Base-by-base conservation (phyloP, 2,888 invertebrate genomes). In the Junonia oenone region DNA sequence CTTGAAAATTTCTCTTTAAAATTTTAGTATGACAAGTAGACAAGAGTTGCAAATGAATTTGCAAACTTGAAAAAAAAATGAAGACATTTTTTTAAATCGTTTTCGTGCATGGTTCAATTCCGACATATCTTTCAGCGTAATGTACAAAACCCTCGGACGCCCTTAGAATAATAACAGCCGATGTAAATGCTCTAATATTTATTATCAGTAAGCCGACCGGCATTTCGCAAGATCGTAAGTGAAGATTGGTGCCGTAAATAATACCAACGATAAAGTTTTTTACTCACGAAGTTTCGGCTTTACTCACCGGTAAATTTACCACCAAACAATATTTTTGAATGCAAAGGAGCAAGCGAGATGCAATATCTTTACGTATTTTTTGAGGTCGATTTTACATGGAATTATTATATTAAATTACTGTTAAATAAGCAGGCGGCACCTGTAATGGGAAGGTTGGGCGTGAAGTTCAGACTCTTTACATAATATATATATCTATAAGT, bases 131-230 rank as follows among this genome's bases (percentile, higher is more conserved):
- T 11, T 38, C 11, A 38, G 38, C 8, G 38, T 9, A 19, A 19
- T 38, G 38, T 38, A 17, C 19, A 17, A 38, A 11, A 38, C 11
- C 38, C 38, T 19, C 19, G 38, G 38, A 38, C 17, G 11, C 38
- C 17, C 17, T 38, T 11, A 38, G 38, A 38, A 38, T 38, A 38
- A 38, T 19, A 38, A 17, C 9, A 38, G 38, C 17, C 9, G 11
- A 38, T 40, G 38, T 40, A 40, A 40, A 40, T 40, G 38, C n/a
- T 40, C 38, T 19, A 19, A 40, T 19, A 40, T 40, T 40, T 40
- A 40, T 40, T 40, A 17, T 40, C 38, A 17, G 38, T 19, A 17
- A n/a, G 38, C 9, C 19, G 19, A 40, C n/a, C 38, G 19, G 38
- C 5, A 11, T 38, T 38, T 38, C 17, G 17, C n/a, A 40, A 17